These are phyloP conservation scores for Pollenia angustigena DNA, from an alignment of 2,888 invertebrate genomes.

Conservation along the genomic window DNA sequence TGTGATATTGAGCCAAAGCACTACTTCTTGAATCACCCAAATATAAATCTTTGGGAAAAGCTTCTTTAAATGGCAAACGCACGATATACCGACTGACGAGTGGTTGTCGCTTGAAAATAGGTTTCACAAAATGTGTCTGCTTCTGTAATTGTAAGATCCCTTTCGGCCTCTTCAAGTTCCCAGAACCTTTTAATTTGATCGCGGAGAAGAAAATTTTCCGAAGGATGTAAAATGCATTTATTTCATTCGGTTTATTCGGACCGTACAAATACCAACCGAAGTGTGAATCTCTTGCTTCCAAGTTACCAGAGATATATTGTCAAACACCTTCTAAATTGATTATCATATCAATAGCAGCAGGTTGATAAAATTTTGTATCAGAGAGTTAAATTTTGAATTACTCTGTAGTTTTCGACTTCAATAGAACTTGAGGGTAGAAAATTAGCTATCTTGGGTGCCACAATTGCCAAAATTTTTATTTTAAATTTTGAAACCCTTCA, in stretches of 20 bases:
- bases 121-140: no score
- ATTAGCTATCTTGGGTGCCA: not conserved
- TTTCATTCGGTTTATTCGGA: not conserved
- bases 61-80: not conserved
- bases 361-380: conserved; percentile 24
- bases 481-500: not conserved
- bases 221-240: not conserved
- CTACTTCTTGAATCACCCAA: not conserved
- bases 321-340: not conserved
- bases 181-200: conserved; percentile 23
- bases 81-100: not conserved
- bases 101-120: conserved; percentile 1
- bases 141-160: not conserved
- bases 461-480: not conserved
- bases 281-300: not conserved
- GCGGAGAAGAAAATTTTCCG: not conserved
- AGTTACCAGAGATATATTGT: not conserved
- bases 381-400: conserved; percentile 12
- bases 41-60: not conserved
- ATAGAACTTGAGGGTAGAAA: not conserved
- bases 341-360: conserved; percentile 23
- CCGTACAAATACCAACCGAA: conserved; percentile 6
- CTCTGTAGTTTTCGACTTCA: not conserved
- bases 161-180: conserved; percentile 38
- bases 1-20: conserved; percentile 7